Evolutionary conservation across 2,888 invertebrate species (phyloP).

Genomic region (Sminthurides aquaticus): DNA sequence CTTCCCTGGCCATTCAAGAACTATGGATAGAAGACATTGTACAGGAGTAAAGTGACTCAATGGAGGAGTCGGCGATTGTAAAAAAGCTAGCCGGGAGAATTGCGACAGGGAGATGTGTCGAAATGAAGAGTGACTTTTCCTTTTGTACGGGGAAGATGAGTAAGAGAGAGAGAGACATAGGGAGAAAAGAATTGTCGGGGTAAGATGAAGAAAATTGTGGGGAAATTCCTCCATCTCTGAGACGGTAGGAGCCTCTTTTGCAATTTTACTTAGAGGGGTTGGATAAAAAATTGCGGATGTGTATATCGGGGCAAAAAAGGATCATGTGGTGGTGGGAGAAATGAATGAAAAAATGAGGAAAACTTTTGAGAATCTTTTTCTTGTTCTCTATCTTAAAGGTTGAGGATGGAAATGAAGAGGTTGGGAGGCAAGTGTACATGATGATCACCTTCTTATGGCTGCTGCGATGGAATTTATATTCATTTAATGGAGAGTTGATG

Average conservation of each 20-base stretch:
- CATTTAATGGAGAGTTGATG: too few species aligned
- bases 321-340: background rate
- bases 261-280: too few species aligned
- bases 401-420: background rate
- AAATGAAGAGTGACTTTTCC: too few species aligned
- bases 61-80: too few species aligned
- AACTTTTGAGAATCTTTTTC: background rate
- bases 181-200: background rate
- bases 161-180: background rate
- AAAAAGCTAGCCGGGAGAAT: background rate
- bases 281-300: background rate
- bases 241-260: too few species aligned
- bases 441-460: too few species aligned
- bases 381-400: background rate
- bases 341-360: background rate
- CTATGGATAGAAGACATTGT: too few species aligned
- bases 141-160: too few species aligned
- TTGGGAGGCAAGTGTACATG: background rate
- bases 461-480: too few species aligned
- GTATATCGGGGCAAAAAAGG: background rate
- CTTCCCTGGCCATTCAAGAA: too few species aligned
- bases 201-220: too few species aligned
- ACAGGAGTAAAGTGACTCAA: background rate
- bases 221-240: background rate
- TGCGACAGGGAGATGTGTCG: background rate